Conservation (phyloP, 2,888 invertebrate species). For the Platynereis dumerilii region DNA sequence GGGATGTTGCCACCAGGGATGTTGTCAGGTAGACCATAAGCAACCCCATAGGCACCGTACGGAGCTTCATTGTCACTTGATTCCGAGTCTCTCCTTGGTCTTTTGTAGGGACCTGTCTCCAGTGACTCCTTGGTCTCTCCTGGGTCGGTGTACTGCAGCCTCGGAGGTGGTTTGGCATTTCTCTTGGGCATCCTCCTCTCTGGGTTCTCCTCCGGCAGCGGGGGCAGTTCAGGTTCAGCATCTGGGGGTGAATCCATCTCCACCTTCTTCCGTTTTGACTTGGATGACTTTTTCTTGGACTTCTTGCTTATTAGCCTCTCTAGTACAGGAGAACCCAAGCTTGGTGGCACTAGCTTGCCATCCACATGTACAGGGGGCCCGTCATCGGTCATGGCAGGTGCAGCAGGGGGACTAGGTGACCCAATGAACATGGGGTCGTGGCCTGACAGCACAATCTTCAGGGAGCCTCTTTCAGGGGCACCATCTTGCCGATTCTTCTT, state of each 20-base stretch:
- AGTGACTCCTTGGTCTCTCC: background rate
- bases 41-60: no score
- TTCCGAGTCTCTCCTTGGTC: background rate
- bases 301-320: background rate
- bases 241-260: background rate
- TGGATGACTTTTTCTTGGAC: background rate
- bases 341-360: background rate
- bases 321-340: background rate
- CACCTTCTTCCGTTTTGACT: background rate
- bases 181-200: conserved; percentile 4
- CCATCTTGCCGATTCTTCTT: no score
- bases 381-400: no score
- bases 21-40: no score
- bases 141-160: background rate
- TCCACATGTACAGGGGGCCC: background rate
- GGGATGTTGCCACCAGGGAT: no score
- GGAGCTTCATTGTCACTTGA: background rate
- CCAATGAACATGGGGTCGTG: conserved; percentile 2
- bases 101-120: background rate
- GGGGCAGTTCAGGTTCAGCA: background rate
- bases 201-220: background rate
- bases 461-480: no score
- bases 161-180: conserved; percentile 4
- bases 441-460: no score
- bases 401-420: background rate